Evolutionary conservation across 1,140 invertebrate species (phyloP).

Genomic region (Neoseiulus cucumeris): DNA sequence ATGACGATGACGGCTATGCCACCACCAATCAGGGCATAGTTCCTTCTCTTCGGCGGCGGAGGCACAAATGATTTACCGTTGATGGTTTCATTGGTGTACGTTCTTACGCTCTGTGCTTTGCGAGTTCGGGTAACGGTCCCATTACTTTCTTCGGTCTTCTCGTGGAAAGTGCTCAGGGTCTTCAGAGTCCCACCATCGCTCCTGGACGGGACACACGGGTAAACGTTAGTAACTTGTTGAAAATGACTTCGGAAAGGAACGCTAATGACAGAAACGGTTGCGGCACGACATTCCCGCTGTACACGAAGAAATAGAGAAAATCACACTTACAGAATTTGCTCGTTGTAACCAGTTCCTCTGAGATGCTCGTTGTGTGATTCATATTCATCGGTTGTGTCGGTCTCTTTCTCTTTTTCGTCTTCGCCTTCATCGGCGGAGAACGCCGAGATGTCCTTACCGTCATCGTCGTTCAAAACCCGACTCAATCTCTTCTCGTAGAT

Average conservation of each 20-base stretch:
- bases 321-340: not conserved
- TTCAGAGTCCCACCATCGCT: not conserved
- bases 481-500: not conserved
- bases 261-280: too few relatives aligned
- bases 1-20: not conserved
- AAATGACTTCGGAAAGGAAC: too few relatives aligned
- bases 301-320: too few relatives aligned
- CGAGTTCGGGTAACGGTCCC: not conserved
- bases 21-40: not conserved
- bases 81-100: not conserved
- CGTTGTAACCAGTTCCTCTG: not conserved
- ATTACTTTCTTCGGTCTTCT: not conserved
- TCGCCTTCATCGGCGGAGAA: conserved; percentile 5
- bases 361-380: not conserved
- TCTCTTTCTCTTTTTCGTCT: not conserved
- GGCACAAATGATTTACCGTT: not conserved
- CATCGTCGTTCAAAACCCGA: not conserved
- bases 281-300: too few relatives aligned
- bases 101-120: not conserved
- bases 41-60: not conserved
- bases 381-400: not conserved
- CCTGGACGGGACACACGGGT: too few relatives aligned
- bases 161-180: not conserved
- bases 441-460: not conserved
- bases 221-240: too few relatives aligned